phyloP scores from a whole-genome alignment of 2,797 vertebrate species.

The Syngnathus rostellatus region DNA sequence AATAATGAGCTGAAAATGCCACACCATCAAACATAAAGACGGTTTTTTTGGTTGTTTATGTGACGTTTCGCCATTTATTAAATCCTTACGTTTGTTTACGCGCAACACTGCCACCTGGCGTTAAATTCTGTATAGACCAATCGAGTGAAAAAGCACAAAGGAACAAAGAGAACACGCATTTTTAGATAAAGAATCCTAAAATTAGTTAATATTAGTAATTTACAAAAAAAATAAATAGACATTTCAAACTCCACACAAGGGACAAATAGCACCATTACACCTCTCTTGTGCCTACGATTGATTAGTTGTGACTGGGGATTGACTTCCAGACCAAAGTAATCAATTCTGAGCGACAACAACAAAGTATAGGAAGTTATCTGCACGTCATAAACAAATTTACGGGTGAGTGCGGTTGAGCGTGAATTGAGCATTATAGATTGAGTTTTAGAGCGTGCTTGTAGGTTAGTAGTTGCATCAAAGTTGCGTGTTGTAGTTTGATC shows the following conservation, averaged over 20 bases:
- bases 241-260: background rate
- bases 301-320: constrained; percentile 23
- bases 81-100: constrained; percentile 2
- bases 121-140: background rate
- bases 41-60: background rate
- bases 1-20: background rate
- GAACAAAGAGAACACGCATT: background rate
- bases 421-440: background rate
- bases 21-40: background rate
- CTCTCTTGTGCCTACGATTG: background rate
- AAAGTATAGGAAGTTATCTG: constrained; percentile 40
- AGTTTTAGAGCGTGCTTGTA: fast-evolving
- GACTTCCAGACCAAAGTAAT: constrained; percentile 24
- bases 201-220: no score
- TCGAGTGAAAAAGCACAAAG: background rate
- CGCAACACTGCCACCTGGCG: constrained; percentile 51
- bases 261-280: no score
- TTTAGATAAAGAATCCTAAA: background rate
- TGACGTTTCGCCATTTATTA: background rate
- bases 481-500: background rate
- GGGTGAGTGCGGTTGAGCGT: constrained; percentile 35
- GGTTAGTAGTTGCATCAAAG: no score
- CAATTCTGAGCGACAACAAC: constrained; percentile 24
- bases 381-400: constrained; percentile 37
- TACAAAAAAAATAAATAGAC: background rate